Percentiles rank a stretch among this genome's conserved stretches.
Conservation (phyloP, 2,797 vertebrate genomes). For the Cossypha niveicapilla region DNA sequence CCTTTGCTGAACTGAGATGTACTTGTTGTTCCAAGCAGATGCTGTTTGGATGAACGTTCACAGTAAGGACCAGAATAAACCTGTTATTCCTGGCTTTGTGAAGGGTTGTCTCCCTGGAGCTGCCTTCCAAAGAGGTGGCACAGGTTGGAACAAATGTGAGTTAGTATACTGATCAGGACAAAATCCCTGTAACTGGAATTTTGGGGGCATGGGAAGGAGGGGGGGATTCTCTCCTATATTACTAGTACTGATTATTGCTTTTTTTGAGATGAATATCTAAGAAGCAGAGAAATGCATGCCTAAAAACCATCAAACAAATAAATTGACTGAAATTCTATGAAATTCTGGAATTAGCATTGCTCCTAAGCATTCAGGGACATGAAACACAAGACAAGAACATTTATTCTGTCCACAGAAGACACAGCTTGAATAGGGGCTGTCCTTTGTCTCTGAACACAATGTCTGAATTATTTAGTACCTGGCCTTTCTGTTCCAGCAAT, state of each 20-base stretch:
- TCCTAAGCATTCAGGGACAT: background rate
- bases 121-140: background rate
- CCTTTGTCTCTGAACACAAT: background rate
- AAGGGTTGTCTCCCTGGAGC: background rate
- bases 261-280: background rate
- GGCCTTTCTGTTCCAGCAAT: background rate
- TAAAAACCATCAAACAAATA: background rate
- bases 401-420: background rate
- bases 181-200: background rate
- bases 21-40: background rate
- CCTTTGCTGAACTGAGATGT: background rate
- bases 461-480: conserved; percentile 20
- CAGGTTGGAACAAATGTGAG: background rate
- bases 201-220: background rate
- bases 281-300: background rate
- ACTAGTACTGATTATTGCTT: background rate
- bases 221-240: background rate
- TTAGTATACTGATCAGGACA: background rate
- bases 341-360: background rate
- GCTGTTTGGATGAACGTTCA: background rate
- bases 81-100: background rate
- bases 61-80: background rate
- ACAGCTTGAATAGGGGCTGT: background rate
- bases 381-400: background rate
- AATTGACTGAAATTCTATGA: background rate